Evolutionary conservation across 2,888 invertebrate species (phyloP).

Genomic region (Tuta absoluta): DNA sequence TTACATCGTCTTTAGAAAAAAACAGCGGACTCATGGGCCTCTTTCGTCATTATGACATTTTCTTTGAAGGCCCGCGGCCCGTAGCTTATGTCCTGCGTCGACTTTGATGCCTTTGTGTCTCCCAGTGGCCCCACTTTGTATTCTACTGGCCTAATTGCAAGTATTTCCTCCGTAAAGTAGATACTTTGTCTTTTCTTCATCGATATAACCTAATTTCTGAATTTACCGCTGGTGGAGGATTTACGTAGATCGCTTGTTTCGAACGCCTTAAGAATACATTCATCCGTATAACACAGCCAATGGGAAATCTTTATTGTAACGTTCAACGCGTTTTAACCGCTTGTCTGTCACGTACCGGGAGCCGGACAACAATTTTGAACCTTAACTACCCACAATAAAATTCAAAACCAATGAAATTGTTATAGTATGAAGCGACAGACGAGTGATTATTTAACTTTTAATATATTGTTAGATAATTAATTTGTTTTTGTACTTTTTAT

Average conservation of each 20-base stretch:
- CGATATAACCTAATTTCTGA: conserved; percentile 10
- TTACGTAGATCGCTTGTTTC: conserved; percentile 39
- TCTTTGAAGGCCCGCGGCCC: conserved; percentile 18
- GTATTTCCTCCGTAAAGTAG: conserved; percentile 40
- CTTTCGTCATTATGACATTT: conserved; percentile 19
- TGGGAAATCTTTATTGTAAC: background rate
- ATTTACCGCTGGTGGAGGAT: background rate
- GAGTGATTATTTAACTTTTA: too few species aligned
- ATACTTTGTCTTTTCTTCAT: conserved; percentile 20
- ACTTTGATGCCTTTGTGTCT: conserved; percentile 21
- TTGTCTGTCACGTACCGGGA: too few species aligned
- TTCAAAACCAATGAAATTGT: too few species aligned
- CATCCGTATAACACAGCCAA: background rate
- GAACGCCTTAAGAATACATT: conserved; percentile 40
- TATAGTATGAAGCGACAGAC: too few species aligned
- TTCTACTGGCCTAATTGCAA: conserved; percentile 32
- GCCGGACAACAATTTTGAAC: too few species aligned
- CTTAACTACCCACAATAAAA: too few species aligned
- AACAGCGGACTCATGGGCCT: background rate
- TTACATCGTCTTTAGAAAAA: conserved; percentile 3
- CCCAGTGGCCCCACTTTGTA: background rate
- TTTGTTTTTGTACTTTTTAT: too few species aligned
- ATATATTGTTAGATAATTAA: too few species aligned
- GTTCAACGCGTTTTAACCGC: too few species aligned
- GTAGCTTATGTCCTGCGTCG: background rate